phyloP scores from a whole-genome alignment of 2,113 vertebrate genomes.

The Phalacrocorax brasilianus region DNA sequence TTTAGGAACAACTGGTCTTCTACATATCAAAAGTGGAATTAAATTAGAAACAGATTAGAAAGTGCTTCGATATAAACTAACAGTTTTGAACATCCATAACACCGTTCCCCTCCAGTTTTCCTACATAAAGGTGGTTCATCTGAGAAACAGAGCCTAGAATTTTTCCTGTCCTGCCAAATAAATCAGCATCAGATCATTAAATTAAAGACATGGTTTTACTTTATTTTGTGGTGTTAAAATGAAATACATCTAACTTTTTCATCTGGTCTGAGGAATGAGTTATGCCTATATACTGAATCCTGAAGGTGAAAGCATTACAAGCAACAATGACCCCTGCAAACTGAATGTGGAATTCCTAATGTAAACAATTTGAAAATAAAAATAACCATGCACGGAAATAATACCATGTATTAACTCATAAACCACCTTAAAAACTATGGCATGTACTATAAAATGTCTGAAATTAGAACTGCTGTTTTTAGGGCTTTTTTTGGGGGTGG shows the following conservation, averaged over 20 bases:
- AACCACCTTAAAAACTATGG: background rate
- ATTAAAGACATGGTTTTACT: background rate
- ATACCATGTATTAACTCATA: background rate
- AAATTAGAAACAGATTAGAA: background rate
- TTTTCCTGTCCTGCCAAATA: background rate
- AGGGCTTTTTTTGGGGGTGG: background rate
- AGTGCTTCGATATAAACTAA: background rate
- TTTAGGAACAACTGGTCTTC: background rate
- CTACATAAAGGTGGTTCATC: background rate
- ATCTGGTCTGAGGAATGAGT: background rate
- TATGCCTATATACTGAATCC: background rate
- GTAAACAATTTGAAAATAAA: background rate
- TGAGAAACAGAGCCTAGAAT: background rate
- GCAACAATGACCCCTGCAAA: background rate
- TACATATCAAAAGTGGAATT: background rate
- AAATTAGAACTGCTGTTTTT: background rate
- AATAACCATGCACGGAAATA: background rate
- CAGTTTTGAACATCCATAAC: background rate
- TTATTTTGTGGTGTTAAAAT: background rate
- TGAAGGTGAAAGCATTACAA: background rate
- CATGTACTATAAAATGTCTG: background rate
- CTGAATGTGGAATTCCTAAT: background rate
- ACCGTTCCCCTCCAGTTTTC: fast-evolving
- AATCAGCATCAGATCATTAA: background rate
- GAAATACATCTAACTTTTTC: background rate